These are phyloP conservation scores for Neodiprion lecontei DNA, from an alignment of 1,140 invertebrate genomes.

Conservation along the genomic window DNA sequence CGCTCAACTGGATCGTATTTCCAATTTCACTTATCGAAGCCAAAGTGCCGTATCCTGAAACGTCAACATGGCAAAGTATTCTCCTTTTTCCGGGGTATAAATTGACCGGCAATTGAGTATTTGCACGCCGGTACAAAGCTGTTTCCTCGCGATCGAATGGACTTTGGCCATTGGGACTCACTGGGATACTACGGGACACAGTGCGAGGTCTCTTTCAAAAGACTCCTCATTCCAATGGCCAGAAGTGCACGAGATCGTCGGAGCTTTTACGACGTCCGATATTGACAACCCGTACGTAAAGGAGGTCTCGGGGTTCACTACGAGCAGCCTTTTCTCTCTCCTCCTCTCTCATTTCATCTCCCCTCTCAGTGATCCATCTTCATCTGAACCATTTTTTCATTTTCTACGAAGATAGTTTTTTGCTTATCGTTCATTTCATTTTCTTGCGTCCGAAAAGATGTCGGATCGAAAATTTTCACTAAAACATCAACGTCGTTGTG, in stretches of 20 bases:
- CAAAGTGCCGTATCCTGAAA: not conserved
- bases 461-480: too few species aligned
- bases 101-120: conserved; percentile 3
- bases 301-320: not conserved
- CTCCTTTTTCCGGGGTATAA: not conserved
- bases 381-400: not conserved
- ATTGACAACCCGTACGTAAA: not conserved
- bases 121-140: not conserved
- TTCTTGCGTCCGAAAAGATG: too few species aligned
- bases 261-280: not conserved
- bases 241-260: not conserved
- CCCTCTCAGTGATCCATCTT: not conserved
- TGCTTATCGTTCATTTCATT: too few species aligned
- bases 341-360: too few species aligned
- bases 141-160: not conserved
- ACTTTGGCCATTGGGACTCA: not conserved
- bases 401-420: not conserved
- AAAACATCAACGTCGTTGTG: too few species aligned
- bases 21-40: conserved; percentile 1
- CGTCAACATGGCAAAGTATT: too few species aligned
- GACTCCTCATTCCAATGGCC: not conserved
- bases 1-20: not conserved
- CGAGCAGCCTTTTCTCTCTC: too few species aligned
- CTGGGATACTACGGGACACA: too few species aligned
- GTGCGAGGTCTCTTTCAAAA: not conserved